Evolutionary conservation across 2,888 invertebrate species (phyloP).

Genomic region (Mellilla xanthometata): DNA sequence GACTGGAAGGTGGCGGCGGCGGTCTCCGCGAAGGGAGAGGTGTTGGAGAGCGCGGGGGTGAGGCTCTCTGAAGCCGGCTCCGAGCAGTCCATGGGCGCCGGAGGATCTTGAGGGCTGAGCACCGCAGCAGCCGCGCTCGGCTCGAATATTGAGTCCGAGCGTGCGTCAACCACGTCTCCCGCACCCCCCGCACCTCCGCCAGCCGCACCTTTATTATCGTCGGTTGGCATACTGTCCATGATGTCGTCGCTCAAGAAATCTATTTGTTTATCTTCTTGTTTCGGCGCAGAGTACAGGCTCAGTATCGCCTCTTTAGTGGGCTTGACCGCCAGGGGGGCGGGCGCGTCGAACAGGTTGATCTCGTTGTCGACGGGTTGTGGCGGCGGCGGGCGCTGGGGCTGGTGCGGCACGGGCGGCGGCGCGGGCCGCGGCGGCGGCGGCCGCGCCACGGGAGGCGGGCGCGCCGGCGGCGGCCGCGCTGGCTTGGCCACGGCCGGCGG

Average conservation of each 20-base stretch:
- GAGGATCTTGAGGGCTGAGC: conserved; percentile 29
- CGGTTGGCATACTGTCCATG: conserved; percentile 52
- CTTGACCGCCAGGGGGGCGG: conserved; percentile 70
- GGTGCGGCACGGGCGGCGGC: conserved; percentile 68
- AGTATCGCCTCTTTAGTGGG: conserved; percentile 84
- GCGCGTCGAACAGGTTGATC: conserved; percentile 83
- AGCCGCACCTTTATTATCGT: conserved; percentile 30
- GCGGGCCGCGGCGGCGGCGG: conserved; percentile 76
- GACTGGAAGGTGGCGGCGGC: conserved; percentile 38
- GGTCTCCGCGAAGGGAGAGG: conserved; percentile 59
- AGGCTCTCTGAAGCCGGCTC: conserved; percentile 46
- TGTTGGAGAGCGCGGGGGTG: conserved; percentile 38
- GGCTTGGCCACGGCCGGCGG: conserved; percentile 46
- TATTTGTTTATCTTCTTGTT: conserved; percentile 67
- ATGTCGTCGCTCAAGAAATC: conserved; percentile 84
- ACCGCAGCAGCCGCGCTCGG: conserved; percentile 8
- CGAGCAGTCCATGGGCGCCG: conserved; percentile 64
- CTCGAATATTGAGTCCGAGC: conserved; percentile 15
- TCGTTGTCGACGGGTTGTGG: conserved; percentile 60
- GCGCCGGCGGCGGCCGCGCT: conserved; percentile 41
- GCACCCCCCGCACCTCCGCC: conserved; percentile 40
- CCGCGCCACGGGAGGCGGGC: conserved; percentile 67
- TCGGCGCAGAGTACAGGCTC: conserved; percentile 79
- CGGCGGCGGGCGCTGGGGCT: conserved; percentile 36
- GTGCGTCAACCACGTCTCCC: not conserved